Conservation (phyloP, 2,113 vertebrate genomes). For the Pachypanchax playfairii region DNA sequence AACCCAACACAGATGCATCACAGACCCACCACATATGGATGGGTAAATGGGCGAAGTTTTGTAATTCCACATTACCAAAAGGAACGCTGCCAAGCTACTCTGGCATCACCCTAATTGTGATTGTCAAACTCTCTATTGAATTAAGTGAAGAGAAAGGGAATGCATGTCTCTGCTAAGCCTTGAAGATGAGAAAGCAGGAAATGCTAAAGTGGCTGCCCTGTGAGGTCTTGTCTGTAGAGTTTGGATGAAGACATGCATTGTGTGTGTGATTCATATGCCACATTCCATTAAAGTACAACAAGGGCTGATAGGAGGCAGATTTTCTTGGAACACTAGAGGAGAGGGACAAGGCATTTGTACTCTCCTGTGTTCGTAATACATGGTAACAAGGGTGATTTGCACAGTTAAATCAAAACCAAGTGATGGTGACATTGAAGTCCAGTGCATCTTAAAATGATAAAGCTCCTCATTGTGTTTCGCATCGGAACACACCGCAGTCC, state of each 20-base stretch:
- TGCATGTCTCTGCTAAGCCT: conserved; percentile 61
- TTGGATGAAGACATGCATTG: conserved; percentile 62
- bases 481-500: conserved; percentile 42
- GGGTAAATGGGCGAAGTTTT: conserved; percentile 65
- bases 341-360: conserved; percentile 62
- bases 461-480: conserved; percentile 43
- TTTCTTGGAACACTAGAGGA: conserved; percentile 45
- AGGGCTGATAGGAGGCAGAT: conserved; percentile 74
- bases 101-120: conserved; percentile 63
- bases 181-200: conserved; percentile 72
- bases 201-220: conserved; percentile 66
- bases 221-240: conserved; percentile 71
- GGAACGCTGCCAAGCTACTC: conserved; percentile 61
- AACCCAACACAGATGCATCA: conserved; percentile 60
- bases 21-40: conserved; percentile 61
- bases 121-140: conserved; percentile 74
- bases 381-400: conserved; percentile 80
- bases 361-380: conserved; percentile 62
- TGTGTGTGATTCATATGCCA: conserved; percentile 71
- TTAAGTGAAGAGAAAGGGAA: conserved; percentile 45
- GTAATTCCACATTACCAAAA: conserved; percentile 65
- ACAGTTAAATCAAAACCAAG: conserved; percentile 80
- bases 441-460: conserved; percentile 52
- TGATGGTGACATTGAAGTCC: conserved; percentile 65
- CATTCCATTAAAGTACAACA: conserved; percentile 68